phyloP scores from a whole-genome alignment of 2,888 invertebrate species.

The Drosophila leonis region DNA sequence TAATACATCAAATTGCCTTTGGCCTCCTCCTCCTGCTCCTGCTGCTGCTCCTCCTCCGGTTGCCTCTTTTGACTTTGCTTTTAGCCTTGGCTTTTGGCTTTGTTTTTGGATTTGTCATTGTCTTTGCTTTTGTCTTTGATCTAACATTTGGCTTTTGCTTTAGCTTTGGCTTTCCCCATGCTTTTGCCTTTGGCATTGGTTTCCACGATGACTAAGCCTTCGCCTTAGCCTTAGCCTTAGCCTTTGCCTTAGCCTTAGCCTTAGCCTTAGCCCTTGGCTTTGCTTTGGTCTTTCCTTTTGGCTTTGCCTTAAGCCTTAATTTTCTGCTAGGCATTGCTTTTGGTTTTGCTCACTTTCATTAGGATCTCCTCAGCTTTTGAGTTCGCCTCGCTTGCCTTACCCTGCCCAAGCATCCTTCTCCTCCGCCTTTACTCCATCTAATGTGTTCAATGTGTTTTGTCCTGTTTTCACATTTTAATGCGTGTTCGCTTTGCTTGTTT shows the following conservation, averaged over 20 bases:
- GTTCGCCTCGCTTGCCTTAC: background rate
- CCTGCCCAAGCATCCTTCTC: background rate
- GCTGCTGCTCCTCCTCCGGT: background rate
- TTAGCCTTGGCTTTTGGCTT: background rate
- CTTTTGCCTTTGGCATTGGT: too few relatives aligned
- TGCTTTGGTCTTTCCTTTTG: background rate
- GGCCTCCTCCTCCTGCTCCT: background rate
- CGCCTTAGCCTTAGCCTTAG: too few relatives aligned
- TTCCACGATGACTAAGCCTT: too few relatives aligned
- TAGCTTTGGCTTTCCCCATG: too few relatives aligned
- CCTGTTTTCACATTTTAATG: conserved; percentile 53
- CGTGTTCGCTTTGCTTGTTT: conserved; percentile 53
- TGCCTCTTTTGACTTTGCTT: background rate
- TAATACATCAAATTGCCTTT: background rate
- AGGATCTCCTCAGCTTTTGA: background rate
- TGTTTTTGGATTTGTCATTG: too few relatives aligned
- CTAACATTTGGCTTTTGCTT: too few relatives aligned
- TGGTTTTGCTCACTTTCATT: background rate
- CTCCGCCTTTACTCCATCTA: conserved; percentile 4
- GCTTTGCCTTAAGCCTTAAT: background rate
- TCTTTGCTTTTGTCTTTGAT: background rate
- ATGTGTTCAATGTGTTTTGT: conserved; percentile 18
- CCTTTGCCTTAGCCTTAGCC: too few relatives aligned
- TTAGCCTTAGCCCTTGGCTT: background rate
- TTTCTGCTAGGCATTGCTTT: background rate